phyloP scores from a whole-genome alignment of 2,797 vertebrate species.

The Onychomys torridus region DNA sequence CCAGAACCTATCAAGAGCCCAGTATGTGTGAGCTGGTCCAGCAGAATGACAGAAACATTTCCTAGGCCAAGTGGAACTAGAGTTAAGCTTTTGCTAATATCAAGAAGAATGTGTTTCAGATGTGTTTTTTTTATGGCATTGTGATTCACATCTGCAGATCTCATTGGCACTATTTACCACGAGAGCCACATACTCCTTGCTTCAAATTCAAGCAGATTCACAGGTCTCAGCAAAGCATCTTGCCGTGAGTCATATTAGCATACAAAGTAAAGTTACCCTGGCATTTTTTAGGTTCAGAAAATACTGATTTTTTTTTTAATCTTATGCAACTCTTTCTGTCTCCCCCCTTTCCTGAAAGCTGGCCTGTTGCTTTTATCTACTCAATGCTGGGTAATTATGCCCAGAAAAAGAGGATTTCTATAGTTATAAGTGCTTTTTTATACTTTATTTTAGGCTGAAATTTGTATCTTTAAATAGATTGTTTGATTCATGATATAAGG shows the following conservation, averaged over 20 bases:
- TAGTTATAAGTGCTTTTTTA: neutral
- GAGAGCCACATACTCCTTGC: neutral
- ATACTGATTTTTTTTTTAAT: neutral
- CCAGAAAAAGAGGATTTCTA: neutral
- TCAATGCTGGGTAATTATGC: neutral
- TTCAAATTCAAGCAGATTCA: constrained; percentile 40
- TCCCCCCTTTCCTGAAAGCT: neutral
- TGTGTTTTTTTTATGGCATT: constrained; percentile 51
- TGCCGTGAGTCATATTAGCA: neutral
- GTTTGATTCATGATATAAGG: neutral
- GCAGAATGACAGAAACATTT: constrained; percentile 63
- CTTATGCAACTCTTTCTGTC: neutral
- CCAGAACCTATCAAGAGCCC: constrained; percentile 65
- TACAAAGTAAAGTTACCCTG: constrained; percentile 4
- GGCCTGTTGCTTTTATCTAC: neutral
- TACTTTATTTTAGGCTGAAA: constrained; percentile 20
- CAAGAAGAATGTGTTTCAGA: constrained; percentile 19
- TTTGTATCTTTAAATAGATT: constrained; percentile 37
- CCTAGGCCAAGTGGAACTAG: constrained; percentile 45
- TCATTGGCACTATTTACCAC: constrained; percentile 66
- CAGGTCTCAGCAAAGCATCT: constrained; percentile 50
- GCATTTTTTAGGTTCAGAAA: constrained; percentile 35
- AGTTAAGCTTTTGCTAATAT: constrained; percentile 49
- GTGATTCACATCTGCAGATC: constrained; percentile 61
- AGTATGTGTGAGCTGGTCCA: constrained; percentile 50